These are phyloP conservation scores for Hormaphis cornu DNA, from an alignment of 1,140 invertebrate genomes.

Conservation along the genomic window DNA sequence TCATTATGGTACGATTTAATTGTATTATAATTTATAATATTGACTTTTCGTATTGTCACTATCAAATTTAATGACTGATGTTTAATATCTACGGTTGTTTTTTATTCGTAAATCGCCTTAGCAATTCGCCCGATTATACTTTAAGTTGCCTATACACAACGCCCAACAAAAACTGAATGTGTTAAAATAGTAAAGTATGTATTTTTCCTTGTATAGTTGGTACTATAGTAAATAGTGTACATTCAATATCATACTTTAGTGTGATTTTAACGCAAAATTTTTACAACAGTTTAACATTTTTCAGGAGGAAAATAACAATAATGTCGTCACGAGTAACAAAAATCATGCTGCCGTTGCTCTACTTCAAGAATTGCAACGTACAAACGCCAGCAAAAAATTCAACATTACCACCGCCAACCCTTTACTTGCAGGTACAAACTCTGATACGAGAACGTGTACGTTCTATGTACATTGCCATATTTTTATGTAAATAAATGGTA, in stretches of 20 bases:
- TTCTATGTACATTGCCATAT: too few species aligned
- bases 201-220: too few species aligned
- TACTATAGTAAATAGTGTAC: not conserved
- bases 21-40: too few species aligned
- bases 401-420: conserved; percentile 74
- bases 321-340: conserved; percentile 37
- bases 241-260: not conserved
- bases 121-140: too few species aligned
- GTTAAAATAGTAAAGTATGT: too few species aligned
- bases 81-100: too few species aligned
- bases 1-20: too few species aligned
- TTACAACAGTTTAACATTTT: conserved; percentile 8
- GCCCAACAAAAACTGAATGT: too few species aligned
- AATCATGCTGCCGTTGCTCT: conserved; percentile 39
- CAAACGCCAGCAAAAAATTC: conserved; percentile 52
- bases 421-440: conserved; percentile 55
- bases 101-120: too few species aligned
- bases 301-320: conserved; percentile 42
- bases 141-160: not conserved
- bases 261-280: not conserved
- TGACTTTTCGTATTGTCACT: too few species aligned
- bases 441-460: not conserved
- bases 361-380: conserved; percentile 38
- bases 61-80: too few species aligned
- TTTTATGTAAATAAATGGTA: too few species aligned